phyloP scores from a whole-genome alignment of 2,797 vertebrate species.

The Schizopygopsis malacanthus region DNA sequence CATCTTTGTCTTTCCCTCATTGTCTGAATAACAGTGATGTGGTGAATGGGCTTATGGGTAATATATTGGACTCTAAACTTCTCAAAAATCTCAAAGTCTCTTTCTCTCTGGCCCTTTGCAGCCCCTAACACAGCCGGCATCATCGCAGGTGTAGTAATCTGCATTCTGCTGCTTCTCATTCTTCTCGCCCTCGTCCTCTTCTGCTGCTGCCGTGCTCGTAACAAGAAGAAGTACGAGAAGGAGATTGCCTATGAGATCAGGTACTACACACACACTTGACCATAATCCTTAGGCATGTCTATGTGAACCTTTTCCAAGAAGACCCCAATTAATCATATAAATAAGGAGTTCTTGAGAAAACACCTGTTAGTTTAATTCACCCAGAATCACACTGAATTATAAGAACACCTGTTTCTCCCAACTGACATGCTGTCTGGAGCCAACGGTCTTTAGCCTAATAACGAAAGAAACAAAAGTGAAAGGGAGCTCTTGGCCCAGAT shows the following conservation, averaged over 20 bases:
- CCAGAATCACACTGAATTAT: not conserved
- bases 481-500: conserved; percentile 34
- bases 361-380: not conserved
- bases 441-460: not conserved
- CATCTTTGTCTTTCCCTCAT: not conserved
- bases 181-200: conserved; percentile 85
- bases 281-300: not conserved
- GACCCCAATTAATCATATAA: not conserved
- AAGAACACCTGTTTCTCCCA: conserved; percentile 5
- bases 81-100: not conserved
- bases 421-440: not conserved
- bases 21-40: not conserved
- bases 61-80: not conserved
- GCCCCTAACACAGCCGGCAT: conserved; percentile 88
- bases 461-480: not conserved
- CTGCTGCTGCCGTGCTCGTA: conserved; percentile 87
- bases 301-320: not conserved
- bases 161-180: conserved; percentile 83
- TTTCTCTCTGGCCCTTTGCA: conserved; percentile 67
- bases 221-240: conserved; percentile 96
- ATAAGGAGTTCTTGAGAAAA: not conserved
- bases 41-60: not conserved
- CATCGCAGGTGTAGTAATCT: conserved; percentile 86
- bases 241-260: conserved; percentile 97
- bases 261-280: conserved; percentile 68